Base-by-base conservation (phyloP, 2,888 invertebrate genomes). In the Gryllus longicercus region DNA sequence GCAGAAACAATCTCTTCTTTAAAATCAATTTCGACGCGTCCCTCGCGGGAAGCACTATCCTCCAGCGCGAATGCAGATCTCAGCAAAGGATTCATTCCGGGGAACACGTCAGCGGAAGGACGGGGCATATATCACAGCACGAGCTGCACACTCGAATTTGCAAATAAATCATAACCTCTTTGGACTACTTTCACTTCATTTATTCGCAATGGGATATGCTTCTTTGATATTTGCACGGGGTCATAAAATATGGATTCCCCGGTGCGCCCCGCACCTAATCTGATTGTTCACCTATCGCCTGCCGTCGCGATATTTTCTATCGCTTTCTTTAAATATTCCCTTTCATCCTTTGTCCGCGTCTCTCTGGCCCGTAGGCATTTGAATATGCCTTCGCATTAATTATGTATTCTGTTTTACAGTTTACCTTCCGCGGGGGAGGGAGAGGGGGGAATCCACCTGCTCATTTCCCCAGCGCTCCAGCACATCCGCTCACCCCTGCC, bases 261-360 rank as follows among this genome's bases (percentile, higher is more conserved):
- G n/a, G 63, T n/a, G 4, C 63, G 63, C 11, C 14, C 63, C 63
- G 14, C 63, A 38, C 63, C n/a, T 63, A 63, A 63, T 63, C 63
- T 63, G 63, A 63, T 63, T 63, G 63, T 63, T 63, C 14, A 63
- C 63, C 63, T 63, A 63, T 63, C 14, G 63, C 16, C 16, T 63
- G 4, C 16, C 63, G 38, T 38, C n/a, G 63, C 63, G 14, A n/a
- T 63, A n/a, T 63, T 63, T 63, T 18, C 63, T 63, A 63, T 63
- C 63, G 63, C 63, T 63, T 18, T 63, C 63, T n/a, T 63, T 63
- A 63, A 63, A 63, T 63, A 63, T 63, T 63, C 63, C n/a, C 63
- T 63, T 63, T 63, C 63, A 63, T 63, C 63, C 63, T 63, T 63
- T 63, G 63, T 63, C 16, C 63, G 63, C 63, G 14, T 18, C 63